Conservation (phyloP, 2,113 vertebrate species). For the Platysteira castanea region DNA sequence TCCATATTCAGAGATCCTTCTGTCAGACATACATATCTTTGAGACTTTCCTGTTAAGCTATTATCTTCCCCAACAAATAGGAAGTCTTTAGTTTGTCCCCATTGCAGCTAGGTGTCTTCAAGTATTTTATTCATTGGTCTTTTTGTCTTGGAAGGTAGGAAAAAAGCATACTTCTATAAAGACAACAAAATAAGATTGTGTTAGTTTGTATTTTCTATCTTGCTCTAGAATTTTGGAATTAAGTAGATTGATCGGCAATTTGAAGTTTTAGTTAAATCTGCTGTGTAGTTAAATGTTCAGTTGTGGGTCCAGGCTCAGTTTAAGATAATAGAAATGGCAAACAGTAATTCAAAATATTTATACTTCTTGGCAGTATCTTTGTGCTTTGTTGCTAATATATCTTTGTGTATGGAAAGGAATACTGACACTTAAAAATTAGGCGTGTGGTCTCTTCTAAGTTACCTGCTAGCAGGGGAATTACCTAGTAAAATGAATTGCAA, state of each 20-base stretch:
- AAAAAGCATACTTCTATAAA: not conserved
- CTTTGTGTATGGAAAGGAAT: not conserved
- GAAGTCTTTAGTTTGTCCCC: not conserved
- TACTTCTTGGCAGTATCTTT: not conserved
- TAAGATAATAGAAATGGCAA: not conserved
- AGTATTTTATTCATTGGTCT: not conserved
- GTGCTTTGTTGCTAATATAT: not conserved
- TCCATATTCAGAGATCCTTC: no score
- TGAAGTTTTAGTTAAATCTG: not conserved
- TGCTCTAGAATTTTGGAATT: not conserved
- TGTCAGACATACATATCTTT: no score
- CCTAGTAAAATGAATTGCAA: not conserved
- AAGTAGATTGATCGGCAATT: not conserved
- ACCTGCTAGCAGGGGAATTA: not conserved
- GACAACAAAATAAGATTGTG: not conserved
- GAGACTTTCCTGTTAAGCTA: no score
- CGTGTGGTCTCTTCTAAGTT: not conserved
- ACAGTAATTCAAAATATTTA: not conserved
- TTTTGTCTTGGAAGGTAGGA: not conserved
- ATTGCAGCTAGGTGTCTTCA: not conserved
- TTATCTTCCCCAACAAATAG: no score
- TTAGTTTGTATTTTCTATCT: not conserved
- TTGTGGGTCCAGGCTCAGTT: not conserved
- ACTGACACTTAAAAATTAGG: not conserved
- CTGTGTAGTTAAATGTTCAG: not conserved